Percentiles rank a stretch among this genome's conserved stretches.
Conservation (phyloP, 2,888 invertebrate genomes). For the Leptarthrus brevirostris region DNA sequence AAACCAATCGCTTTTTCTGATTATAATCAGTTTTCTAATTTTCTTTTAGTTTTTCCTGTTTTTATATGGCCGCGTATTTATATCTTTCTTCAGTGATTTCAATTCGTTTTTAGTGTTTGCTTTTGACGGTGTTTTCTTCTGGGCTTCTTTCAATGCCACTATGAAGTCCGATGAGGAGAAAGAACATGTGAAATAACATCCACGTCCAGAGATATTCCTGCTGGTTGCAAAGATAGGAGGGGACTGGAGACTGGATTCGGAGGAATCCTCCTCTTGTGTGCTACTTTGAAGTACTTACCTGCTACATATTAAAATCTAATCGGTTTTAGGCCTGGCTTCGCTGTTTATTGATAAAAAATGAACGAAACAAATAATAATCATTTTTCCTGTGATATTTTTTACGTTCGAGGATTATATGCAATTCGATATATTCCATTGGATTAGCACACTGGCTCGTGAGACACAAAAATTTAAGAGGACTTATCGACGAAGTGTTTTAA, state of each 20-base stretch:
- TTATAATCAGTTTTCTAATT: conserved; percentile 48
- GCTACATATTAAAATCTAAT: conserved; percentile 46
- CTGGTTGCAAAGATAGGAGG: too few relatives aligned
- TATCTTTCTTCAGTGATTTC: conserved; percentile 37
- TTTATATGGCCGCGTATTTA: conserved; percentile 29
- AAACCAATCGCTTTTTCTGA: conserved; percentile 49
- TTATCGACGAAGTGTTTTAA: not conserved
- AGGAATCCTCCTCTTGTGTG: conserved; percentile 15
- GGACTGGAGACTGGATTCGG: not conserved
- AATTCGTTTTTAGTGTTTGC: conserved; percentile 9
- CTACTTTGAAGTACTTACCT: conserved; percentile 4
- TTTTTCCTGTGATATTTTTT: conserved; percentile 11
- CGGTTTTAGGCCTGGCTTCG: conserved; percentile 30
- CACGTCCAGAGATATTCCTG: not conserved
- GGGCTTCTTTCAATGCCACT: not conserved
- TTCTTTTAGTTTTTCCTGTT: conserved; percentile 48
- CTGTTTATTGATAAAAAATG: not conserved
- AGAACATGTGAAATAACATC: conserved; percentile 37
- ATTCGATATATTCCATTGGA: conserved; percentile 39
- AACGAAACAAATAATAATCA: conserved; percentile 6
- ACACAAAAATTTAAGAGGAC: not conserved
- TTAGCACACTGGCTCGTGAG: not conserved
- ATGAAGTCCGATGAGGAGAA: conserved; percentile 34
- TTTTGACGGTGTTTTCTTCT: conserved; percentile 9
- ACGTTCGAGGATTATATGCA: conserved; percentile 32